Conservation (phyloP, 2,113 vertebrate genomes). For the Lasiurus cinereus region DNA sequence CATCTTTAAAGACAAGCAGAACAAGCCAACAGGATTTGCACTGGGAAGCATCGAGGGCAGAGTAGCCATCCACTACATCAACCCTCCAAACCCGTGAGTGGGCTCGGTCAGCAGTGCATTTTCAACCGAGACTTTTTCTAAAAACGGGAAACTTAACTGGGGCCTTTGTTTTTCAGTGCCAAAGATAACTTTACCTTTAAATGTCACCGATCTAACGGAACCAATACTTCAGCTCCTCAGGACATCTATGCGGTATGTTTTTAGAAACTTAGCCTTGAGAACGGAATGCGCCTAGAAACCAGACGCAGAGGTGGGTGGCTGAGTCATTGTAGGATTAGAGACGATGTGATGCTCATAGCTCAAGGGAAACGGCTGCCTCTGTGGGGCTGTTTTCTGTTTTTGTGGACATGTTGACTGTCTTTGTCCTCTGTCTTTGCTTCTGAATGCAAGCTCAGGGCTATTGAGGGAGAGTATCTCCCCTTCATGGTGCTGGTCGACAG, state of each 20-base stretch:
- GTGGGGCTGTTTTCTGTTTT: background rate
- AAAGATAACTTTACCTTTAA: slow-evolving; percentile 99
- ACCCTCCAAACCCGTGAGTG: slow-evolving; percentile 98
- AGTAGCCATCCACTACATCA: slow-evolving; percentile 99
- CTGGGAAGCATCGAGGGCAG: slow-evolving; percentile 98
- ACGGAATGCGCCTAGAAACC: background rate
- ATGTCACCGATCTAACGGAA: slow-evolving; percentile 99
- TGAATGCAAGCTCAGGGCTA: background rate
- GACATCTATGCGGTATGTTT: slow-evolving; percentile 97
- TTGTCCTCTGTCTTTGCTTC: background rate
- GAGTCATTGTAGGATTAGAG: background rate
- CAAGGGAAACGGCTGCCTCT: fast-evolving
- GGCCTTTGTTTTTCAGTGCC: slow-evolving; percentile 88
- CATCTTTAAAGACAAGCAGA: slow-evolving; percentile 99
- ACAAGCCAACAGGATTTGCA: slow-evolving; percentile 99
- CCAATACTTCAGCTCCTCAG: slow-evolving; percentile 97
- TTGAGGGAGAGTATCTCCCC: background rate
- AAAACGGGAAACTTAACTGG: background rate
- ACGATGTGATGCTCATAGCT: fast-evolving
- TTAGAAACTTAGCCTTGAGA: background rate
- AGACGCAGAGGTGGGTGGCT: background rate
- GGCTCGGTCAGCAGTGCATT: fast-evolving
- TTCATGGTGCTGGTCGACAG: fast-evolving
- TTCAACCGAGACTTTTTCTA: background rate
- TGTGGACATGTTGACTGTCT: background rate